A percentile compares a stretch with the other conserved stretches of the same genome.
These are phyloP conservation scores for Crotalus helleri DNA, from an alignment of 2,113 vertebrate species.

Conservation along the genomic window DNA sequence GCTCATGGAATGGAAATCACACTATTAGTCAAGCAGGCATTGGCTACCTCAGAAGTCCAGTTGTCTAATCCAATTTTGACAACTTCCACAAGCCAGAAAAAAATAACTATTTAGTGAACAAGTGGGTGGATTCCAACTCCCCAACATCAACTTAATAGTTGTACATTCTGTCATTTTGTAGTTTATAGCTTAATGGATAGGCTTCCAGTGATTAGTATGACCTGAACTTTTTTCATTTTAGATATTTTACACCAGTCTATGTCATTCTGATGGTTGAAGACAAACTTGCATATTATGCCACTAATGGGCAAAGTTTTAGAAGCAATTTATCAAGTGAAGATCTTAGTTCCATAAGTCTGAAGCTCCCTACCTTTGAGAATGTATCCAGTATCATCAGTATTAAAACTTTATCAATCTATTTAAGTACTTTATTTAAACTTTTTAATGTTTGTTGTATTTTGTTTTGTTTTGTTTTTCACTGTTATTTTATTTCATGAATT, in stretches of 20 bases:
- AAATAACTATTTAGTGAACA: not conserved
- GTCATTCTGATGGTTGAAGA: not conserved
- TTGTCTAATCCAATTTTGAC: not conserved
- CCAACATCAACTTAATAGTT: not conserved
- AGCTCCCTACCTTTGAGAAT: not conserved
- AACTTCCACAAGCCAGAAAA: not conserved
- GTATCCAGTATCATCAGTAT: not conserved
- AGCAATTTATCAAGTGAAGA: not conserved
- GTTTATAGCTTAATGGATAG: not conserved
- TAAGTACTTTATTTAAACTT: not conserved
- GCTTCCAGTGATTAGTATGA: not conserved
- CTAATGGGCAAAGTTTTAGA: not conserved
- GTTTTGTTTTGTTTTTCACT: not conserved
- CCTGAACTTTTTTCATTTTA: not conserved
- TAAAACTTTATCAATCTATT: not conserved
- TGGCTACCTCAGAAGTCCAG: not conserved
- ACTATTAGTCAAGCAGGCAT: not conserved
- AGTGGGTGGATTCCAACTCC: not conserved
- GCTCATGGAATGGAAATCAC: not conserved
- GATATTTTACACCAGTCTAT: not conserved
- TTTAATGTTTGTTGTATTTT: not conserved
- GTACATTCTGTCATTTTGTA: not conserved
- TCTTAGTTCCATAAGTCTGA: not conserved
- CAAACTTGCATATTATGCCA: not conserved
- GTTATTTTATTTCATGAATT: not conserved